Percentiles rank a stretch among this genome's conserved stretches.
These are phyloP conservation scores for Chloromyia formosa DNA, from an alignment of 2,888 invertebrate genomes.

Conservation along the genomic window DNA sequence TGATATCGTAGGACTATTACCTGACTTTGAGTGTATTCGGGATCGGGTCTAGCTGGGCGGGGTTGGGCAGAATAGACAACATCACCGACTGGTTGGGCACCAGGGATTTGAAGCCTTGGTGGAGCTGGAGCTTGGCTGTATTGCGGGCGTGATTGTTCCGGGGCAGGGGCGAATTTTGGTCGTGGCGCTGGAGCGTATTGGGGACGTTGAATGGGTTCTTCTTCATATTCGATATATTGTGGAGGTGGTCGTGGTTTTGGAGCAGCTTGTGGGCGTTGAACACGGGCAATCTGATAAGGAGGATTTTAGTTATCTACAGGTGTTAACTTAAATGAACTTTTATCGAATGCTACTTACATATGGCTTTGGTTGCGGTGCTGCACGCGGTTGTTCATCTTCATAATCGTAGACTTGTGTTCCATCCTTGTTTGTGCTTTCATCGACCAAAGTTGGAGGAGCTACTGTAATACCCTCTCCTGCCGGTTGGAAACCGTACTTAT, in stretches of 20 bases:
- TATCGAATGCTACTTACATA: conserved; percentile 59
- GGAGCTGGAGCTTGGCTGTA: conserved; percentile 55
- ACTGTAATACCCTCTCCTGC: conserved; percentile 88
- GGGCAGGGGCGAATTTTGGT: conserved; percentile 53
- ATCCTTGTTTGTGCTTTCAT: conserved; percentile 65
- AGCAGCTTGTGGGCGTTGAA: conserved; percentile 54
- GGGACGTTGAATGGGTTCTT: conserved; percentile 55
- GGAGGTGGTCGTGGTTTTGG: conserved; percentile 56
- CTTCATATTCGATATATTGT: conserved; percentile 60
- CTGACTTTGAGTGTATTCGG: conserved; percentile 60
- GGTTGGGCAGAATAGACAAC: conserved; percentile 61
- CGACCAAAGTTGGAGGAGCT: conserved; percentile 68
- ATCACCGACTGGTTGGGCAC: conserved; percentile 59
- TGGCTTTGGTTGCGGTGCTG: conserved; percentile 54
- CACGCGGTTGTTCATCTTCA: conserved; percentile 59
- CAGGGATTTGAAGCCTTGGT: conserved; percentile 59
- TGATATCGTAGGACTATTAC: conserved; percentile 45
- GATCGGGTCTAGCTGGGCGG: conserved; percentile 61
- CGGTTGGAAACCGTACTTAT: conserved; percentile 88
- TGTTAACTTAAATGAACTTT: conserved; percentile 1
- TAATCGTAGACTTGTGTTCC: conserved; percentile 62
- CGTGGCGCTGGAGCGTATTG: conserved; percentile 56
- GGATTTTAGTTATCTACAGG: conserved; percentile 4
- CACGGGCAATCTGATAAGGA: conserved; percentile 51
- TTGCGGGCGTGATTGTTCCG: conserved; percentile 47